Conservation (phyloP, 2,888 invertebrate genomes). For the Bombyx huttoni region DNA sequence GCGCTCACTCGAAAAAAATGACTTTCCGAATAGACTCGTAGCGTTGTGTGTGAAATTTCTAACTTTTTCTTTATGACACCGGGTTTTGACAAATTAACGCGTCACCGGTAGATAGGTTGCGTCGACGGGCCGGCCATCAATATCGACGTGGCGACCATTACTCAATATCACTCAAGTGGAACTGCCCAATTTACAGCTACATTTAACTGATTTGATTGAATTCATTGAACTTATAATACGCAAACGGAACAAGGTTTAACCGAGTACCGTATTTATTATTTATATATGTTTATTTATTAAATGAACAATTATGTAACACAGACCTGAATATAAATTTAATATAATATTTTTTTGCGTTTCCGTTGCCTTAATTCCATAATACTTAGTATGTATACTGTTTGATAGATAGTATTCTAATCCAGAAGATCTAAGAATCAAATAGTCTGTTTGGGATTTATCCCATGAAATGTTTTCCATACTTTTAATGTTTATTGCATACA, state of each 20-base stretch:
- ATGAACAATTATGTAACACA: too few species aligned
- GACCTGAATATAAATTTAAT: too few species aligned
- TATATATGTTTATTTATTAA: neutral
- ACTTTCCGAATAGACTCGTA: constrained; percentile 5
- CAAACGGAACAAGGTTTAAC: neutral
- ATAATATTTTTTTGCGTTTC: too few species aligned
- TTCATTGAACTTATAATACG: constrained; percentile 41
- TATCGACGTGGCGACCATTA: constrained; percentile 55
- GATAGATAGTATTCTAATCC: too few species aligned
- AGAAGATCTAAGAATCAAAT: too few species aligned
- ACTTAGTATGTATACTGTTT: too few species aligned
- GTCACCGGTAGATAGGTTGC: constrained; percentile 46
- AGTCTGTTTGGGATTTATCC: too few species aligned
- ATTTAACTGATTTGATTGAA: constrained; percentile 68
- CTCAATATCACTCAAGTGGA: constrained; percentile 66
- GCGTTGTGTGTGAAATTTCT: constrained; percentile 24
- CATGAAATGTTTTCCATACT: too few species aligned
- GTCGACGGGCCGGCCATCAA: constrained; percentile 48
- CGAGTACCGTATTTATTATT: neutral
- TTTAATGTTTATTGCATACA: too few species aligned
- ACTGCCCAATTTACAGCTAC: constrained; percentile 68
- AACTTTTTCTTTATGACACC: constrained; percentile 50
- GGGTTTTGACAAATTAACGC: constrained; percentile 61
- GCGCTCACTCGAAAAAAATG: constrained; percentile 11
- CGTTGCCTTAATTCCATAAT: too few species aligned